Evolutionary conservation across 2,113 vertebrate species (phyloP), one percentile per base, ranked within the genome.

Genomic region (Xenopus laevis): DNA sequence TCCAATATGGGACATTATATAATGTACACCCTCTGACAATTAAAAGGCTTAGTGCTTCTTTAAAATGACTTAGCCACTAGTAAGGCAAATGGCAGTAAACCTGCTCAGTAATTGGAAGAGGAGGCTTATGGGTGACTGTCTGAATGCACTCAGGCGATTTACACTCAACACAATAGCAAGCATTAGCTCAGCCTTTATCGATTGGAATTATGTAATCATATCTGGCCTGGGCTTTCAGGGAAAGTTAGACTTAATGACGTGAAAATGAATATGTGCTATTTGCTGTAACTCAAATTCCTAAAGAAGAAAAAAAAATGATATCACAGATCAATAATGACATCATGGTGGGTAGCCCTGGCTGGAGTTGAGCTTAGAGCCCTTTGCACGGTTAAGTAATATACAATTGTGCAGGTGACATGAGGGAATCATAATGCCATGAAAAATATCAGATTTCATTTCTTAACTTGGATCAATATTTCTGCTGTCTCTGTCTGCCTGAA

Each of bases 281-380:
- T 61, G 13, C 4, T 55, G 53, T 59, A 20, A 50, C 15, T 69
- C 61, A 75, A 55, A 52, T 76, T 40, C 21, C 73, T 50, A 55
- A 63, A 68, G 59, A 76, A 68, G 23, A 45, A 17, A 53, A 68
- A 45, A 17, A 53, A n/a, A n/a, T n/a, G n/a, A 69, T 20, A 46
- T 73, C 71, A 73, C 33, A 47, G 13, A 76, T 76, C 73, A 69
- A 76, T 76, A 69, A 76, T 76, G 73, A 76, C 65, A 69, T 76
- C 73, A 76, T 9, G n/a, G 27, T 23, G 1, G 9, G 10, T 27
- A 60, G 21, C 18, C 20, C 58, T 18, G 10, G 13, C 1, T n/a
- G 47, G 12, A 13, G 47, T 50, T 50, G 33, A 40, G 6, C 33
- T 5, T 40, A 40, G 33, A 40, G 33, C 33, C 33, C 33, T 4